Conservation (phyloP, 2,113 vertebrate genomes). For the Saccopteryx leptura region DNA sequence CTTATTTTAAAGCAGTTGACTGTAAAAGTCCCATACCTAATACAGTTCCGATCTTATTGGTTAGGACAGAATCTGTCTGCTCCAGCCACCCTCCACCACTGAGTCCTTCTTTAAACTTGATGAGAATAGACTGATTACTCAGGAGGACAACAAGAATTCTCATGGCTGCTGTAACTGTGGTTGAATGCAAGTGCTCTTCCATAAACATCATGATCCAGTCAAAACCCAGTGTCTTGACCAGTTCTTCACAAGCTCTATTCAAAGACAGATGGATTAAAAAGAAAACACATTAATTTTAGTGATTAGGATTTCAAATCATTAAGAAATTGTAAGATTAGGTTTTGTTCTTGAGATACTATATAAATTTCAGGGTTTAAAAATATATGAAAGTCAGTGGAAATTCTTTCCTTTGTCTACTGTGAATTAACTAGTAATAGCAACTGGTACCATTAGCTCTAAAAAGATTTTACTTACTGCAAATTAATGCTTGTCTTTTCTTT, state of each 20-base stretch:
- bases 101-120: conserved; percentile 97
- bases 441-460: conserved; percentile 9
- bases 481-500: conserved; percentile 97
- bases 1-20: neutral
- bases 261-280: neutral
- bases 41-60: conserved; percentile 98
- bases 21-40: conserved; percentile 91
- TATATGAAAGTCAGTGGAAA: neutral
- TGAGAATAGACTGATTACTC: conserved; percentile 95
- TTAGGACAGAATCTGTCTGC: conserved; percentile 98
- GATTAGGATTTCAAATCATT: neutral
- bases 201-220: conserved; percentile 99
- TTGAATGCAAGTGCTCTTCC: conserved; percentile 98
- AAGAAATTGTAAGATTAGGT: neutral
- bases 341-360: neutral
- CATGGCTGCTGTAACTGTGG: conserved; percentile 95
- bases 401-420: neutral
- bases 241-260: conserved; percentile 97
- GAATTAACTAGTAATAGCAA: neutral
- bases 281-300: conserved; percentile 6
- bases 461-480: conserved; percentile 92
- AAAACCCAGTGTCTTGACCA: conserved; percentile 96
- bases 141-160: conserved; percentile 96
- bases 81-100: conserved; percentile 98
- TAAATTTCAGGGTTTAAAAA: conserved; percentile 7